Percentiles rank a stretch among this genome's conserved stretches.
Evolutionary conservation across 2,797 vertebrate species (phyloP).

Genomic region (Rhinatrema bivittatum): DNA sequence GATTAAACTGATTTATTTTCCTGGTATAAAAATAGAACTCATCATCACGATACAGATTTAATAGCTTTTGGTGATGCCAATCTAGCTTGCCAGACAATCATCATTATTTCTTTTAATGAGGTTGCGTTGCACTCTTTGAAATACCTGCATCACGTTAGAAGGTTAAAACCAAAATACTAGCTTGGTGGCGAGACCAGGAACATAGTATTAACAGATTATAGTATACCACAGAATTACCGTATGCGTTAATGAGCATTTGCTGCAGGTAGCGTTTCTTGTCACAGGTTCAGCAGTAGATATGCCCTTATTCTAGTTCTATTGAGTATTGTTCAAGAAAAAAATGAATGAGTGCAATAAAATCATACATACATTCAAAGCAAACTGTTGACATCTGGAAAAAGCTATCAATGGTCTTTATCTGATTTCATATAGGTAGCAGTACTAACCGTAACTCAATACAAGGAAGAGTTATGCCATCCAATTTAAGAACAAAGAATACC

Average conservation of each 20-base stretch:
- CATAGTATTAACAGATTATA: slow-evolving; percentile 9
- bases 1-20: slow-evolving; percentile 4
- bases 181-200: not conserved
- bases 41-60: not conserved
- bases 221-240: slow-evolving; percentile 14
- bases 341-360: slow-evolving; percentile 35
- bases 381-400: not conserved
- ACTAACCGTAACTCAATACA: too few relatives aligned
- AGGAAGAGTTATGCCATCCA: too few relatives aligned
- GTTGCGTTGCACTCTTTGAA: not conserved
- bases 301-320: too few relatives aligned
- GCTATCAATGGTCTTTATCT: not conserved
- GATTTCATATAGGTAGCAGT: slow-evolving; percentile 10
- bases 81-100: not conserved
- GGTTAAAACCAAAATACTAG: not conserved
- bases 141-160: slow-evolving; percentile 5
- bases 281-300: slow-evolving; percentile 23
- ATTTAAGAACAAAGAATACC: too few relatives aligned
- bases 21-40: not conserved
- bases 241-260: slow-evolving; percentile 25
- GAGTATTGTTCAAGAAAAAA: slow-evolving; percentile 34
- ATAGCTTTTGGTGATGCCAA: not conserved
- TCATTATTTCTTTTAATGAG: slow-evolving; percentile 1
- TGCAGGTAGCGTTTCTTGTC: slow-evolving; percentile 26
- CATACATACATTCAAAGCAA: not conserved